phyloP scores from a whole-genome alignment of 2,797 vertebrate species.

The Myripristis jacobus region DNA sequence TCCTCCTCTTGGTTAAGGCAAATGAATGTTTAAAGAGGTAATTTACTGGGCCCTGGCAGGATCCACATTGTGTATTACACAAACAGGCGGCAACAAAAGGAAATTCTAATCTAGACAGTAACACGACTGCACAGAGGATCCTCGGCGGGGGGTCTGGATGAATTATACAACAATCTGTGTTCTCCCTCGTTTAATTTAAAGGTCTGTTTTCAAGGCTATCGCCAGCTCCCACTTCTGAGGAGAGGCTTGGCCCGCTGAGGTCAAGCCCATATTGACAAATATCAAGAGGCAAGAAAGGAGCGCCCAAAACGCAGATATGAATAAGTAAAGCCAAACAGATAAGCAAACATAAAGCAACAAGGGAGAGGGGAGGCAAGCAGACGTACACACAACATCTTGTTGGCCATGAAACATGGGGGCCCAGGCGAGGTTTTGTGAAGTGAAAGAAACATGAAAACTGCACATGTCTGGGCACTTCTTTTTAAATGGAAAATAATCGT shows the following conservation, averaged over 20 bases:
- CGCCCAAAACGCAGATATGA: constrained; percentile 76
- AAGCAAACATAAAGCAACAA: constrained; percentile 73
- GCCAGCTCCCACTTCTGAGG: constrained; percentile 77
- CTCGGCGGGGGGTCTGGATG: constrained; percentile 82
- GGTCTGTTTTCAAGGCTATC: constrained; percentile 84
- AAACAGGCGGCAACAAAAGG: constrained; percentile 86
- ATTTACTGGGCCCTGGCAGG: constrained; percentile 85
- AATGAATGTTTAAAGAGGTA: constrained; percentile 89
- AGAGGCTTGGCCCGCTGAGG: constrained; percentile 76
- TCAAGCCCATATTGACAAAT: constrained; percentile 83
- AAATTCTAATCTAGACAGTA: constrained; percentile 86
- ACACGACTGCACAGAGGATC: constrained; percentile 78
- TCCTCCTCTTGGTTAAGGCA: constrained; percentile 83
- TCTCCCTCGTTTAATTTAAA: constrained; percentile 86
- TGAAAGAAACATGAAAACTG: constrained; percentile 60
- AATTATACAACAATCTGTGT: constrained; percentile 89
- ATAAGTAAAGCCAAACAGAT: constrained; percentile 77
- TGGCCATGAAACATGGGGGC: constrained; percentile 60
- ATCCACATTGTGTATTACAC: constrained; percentile 85
- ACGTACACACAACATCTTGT: constrained; percentile 41
- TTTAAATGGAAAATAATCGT: constrained; percentile 62
- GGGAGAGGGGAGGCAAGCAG: constrained; percentile 43
- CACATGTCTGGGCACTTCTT: constrained; percentile 43
- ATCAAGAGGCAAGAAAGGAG: constrained; percentile 79
- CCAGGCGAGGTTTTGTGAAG: constrained; percentile 48